Evolutionary conservation across 30 jellyfish, hydroid and myxozoan species (phyloP), one percentile per base, ranked within the genome.

Genomic region (Aurelia coerulea): DNA sequence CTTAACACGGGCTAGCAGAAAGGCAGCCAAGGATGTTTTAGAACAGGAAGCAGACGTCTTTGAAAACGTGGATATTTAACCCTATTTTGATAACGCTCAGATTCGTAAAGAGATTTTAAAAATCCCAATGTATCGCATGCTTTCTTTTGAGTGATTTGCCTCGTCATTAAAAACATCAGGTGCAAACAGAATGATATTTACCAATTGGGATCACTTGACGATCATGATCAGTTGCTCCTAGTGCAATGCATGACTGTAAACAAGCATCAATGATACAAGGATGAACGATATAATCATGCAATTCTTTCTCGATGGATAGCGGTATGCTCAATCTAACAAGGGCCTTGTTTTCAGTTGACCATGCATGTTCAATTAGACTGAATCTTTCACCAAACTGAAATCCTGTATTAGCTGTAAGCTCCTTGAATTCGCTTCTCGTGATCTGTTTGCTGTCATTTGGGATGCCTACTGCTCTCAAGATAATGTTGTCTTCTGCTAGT

Each of bases 231-330:
- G 67, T 76, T n/a, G 96, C 78, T n/a, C 88, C 88, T 31, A 87
- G 78, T 23, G 96, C 96, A 65, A 87, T 87, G 81, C 96, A 87
- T 18, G 96, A 19, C 81, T 87, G 96, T 78, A 87, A 63, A 18
- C 85, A 39, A 52, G 96, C 96, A 59, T 87, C 96, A 10, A 87
- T 87, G 51, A 87, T 87, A 29, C 89, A 87, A 2, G 96, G 96
- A 67, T 76, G 90, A 16, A 87, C 64, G 5, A 77, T 73, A 53
- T 69, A 87, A 19, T 62, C 6, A 33, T 53, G 33, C 62, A 87
- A 71, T 23, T 60, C 83, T 16, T 87, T 72, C 29, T 18, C 16
- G 5, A 87, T 31, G 62, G 49, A 31, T 10, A 35, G 5, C 4
- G 86, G 79, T 23, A 87, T 14, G 66, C 66, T 33, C 54, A 87